These are phyloP conservation scores for Caenorhabditis sulstoni DNA, from an alignment of 2,888 invertebrate genomes.

Conservation along the genomic window DNA sequence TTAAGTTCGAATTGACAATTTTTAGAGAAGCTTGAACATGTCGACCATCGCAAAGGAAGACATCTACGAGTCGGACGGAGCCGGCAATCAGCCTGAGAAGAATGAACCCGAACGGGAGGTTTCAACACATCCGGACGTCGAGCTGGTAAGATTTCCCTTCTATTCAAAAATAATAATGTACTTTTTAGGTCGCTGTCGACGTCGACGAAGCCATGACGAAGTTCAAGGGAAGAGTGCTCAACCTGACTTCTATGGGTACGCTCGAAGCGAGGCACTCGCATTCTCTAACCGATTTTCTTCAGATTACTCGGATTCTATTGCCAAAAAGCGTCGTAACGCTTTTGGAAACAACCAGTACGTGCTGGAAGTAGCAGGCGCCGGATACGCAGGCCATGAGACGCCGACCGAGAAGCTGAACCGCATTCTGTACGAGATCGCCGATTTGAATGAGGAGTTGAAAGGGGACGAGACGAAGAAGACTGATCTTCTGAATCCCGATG, in stretches of 20 bases:
- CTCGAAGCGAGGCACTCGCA: neutral
- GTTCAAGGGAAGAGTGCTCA: slow-evolving; percentile 72
- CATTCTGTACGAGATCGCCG: slow-evolving; percentile 69
- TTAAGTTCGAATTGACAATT: neutral
- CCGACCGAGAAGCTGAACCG: slow-evolving; percentile 74
- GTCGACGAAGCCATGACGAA: slow-evolving; percentile 74
- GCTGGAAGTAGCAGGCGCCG: slow-evolving; percentile 73
- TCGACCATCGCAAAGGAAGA: slow-evolving; percentile 80
- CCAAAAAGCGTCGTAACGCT: slow-evolving; percentile 70
- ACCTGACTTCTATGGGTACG: slow-evolving; percentile 71
- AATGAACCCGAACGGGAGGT: slow-evolving; percentile 55
- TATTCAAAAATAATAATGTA: no score
- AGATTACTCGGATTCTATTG: slow-evolving; percentile 78
- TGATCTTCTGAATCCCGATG: slow-evolving; percentile 59
- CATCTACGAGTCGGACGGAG: slow-evolving; percentile 75
- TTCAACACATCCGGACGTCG: slow-evolving; percentile 71
- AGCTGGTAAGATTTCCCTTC: slow-evolving; percentile 55
- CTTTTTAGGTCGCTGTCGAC: slow-evolving; percentile 65
- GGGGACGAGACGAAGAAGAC: slow-evolving; percentile 40
- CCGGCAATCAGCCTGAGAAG: slow-evolving; percentile 56
- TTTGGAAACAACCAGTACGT: slow-evolving; percentile 74
- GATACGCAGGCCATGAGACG: slow-evolving; percentile 67
- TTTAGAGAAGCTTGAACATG: slow-evolving; percentile 36
- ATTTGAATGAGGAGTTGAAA: slow-evolving; percentile 63
- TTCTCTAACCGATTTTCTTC: neutral